Base-by-base conservation (phyloP, 2,113 vertebrate species). In the Chlamydotis undulata region DNA sequence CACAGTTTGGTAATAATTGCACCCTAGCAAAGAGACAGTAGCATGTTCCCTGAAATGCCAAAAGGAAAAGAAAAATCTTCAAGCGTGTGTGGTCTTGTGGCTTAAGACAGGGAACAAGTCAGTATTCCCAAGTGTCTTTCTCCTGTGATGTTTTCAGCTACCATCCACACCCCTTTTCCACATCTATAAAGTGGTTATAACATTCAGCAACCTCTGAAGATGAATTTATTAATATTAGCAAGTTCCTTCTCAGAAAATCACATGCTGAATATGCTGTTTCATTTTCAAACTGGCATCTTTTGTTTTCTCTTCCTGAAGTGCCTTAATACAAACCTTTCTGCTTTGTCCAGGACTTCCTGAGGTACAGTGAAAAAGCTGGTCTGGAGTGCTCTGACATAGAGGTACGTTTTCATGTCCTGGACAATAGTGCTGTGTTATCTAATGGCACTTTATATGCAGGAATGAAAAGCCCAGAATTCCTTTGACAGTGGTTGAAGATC, bases 291-390 rank as follows among this genome's bases (percentile, higher is more conserved):
- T 86, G 71, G 11, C 19, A 24, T 74, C 43, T 96, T 93, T 55
- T 93, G 33, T 83, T 45, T 84, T 83, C 28, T 96, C 45, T 83
- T 91, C 80, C 67, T 91, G 76, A 90, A 93, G 71, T 95, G 82
- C 82, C 70, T 94, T 95, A 96, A 95, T 83, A 39, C 56, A 87
- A 94, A 89, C 70, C 67, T 90, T 94, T 92, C 83, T 95, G 74
- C 73, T 91, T 88, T 92, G 85, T 93, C 61, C 94, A 99, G 99
- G 99, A 99, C 96, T 99, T 99, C 96, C 97, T 99, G 95, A 99
- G 98, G 97, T 99, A 98, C 97, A 99, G 99, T 77, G 96, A 97
- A 90, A 99, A 99, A 97, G 99, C 99, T 70, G 99, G 99, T 49
- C 95, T 99, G 87, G 99, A 99, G 95, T 99, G 99, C 96, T 97